Evolutionary conservation across 2,113 vertebrate genomes (phyloP), one percentile per base, ranked within the genome.

Genomic region (Seriola rivoliana): DNA sequence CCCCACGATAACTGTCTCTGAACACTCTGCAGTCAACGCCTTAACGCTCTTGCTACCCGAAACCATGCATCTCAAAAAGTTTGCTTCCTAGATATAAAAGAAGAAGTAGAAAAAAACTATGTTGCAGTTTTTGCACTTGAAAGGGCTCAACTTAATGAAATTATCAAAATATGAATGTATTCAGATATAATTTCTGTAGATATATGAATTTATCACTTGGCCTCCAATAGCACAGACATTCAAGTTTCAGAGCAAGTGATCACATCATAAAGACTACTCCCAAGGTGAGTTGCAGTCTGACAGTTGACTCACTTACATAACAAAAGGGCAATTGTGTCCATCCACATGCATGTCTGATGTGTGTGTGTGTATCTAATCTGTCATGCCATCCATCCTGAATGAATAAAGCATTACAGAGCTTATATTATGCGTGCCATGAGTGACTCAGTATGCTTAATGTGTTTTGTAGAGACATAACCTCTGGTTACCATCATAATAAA

Each of bases 371-470:
- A 50, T 82, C 23, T 85, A 75, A 82, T 81, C 70, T 78, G 80
- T 78, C 75, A 82, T 80, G 71, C 59, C 57, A 80, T 74, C 50
- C 76, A 14, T 40, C 38, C 63, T 70, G 52, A 68, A 82, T 81
- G 44, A 80, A 83, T 84, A 88, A 88, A 79, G 74, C 80, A 73
- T 72, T 34, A 71, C 48, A 74, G 46, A 66, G 52, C 14, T 85
- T 75, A 80, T 75, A 32, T 40, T 60, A 10, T 72, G 32, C 74
- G 29, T 90, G 84, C 54, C 54, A 29, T 55, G 42, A 38, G 54
- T 82, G 88, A 84, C 54, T 82, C 81, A 80, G 36, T 29, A 0
- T 44, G 78, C 60, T 23, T 74, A 38, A 58, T 66, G 81, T 76
- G 52, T 48, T 84, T 40, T 76, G 55, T 55, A 71, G 65, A 57